phyloP scores from a whole-genome alignment of 2,113 vertebrate genomes.

The Halichoerus grypus region DNA sequence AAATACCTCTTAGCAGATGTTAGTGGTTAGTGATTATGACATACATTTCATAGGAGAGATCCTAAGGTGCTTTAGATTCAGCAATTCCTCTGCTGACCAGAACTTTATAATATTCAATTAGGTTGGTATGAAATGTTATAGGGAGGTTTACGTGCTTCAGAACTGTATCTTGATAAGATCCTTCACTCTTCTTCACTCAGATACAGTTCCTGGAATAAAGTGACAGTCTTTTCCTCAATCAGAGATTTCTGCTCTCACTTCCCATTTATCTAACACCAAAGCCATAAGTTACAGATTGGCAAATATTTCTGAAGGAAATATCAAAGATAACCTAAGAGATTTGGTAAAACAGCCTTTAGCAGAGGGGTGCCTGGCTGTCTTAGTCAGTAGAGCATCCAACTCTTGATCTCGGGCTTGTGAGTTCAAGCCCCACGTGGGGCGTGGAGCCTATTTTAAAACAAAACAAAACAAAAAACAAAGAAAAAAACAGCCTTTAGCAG shows the following conservation, averaged over 20 bases:
- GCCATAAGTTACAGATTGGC: not conserved
- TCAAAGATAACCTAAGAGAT: not conserved
- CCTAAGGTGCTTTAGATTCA: not conserved
- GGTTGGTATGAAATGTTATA: not conserved
- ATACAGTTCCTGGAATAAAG: slow-evolving; percentile 5
- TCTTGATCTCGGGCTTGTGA: not conserved
- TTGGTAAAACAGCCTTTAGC: not conserved
- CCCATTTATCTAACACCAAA: not conserved
- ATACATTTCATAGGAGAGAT: not conserved
- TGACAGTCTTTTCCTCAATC: not conserved
- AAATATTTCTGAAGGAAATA: slow-evolving; percentile 4
- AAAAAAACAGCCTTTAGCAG: not conserved
- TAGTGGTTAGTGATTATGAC: not conserved
- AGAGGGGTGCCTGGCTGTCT: not conserved
- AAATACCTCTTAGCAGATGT: not conserved
- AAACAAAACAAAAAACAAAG: not conserved
- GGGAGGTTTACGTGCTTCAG: not conserved
- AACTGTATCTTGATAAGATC: not conserved
- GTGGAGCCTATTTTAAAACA: not conserved
- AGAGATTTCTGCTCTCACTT: not conserved
- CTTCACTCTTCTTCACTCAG: not conserved
- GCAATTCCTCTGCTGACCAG: not conserved
- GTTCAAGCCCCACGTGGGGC: not conserved
- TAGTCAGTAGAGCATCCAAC: not conserved
- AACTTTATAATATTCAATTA: not conserved